phyloP scores from a whole-genome alignment of 23 tunicate species.

The Corella eumyota region DNA sequence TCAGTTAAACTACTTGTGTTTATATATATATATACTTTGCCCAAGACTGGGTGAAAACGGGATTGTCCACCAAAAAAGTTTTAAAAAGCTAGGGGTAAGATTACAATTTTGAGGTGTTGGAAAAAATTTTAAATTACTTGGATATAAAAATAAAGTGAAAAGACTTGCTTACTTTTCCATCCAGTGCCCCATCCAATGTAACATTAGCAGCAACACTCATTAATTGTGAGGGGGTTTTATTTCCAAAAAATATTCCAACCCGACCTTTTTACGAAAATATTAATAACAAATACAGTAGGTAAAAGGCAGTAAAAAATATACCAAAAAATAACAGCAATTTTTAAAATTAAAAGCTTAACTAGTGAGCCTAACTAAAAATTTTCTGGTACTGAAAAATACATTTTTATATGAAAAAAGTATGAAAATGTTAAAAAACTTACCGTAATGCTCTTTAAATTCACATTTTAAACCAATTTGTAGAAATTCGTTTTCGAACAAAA shows the following conservation, averaged over 20 bases:
- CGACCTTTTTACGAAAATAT: slow-evolving; percentile 85
- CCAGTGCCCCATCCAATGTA: slow-evolving; percentile 13
- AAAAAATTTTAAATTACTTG: not conserved
- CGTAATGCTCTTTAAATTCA: slow-evolving; percentile 81
- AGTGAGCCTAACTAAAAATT: not conserved
- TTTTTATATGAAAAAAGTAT: too few relatives aligned
- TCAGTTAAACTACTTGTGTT: too few relatives aligned
- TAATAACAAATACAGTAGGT: not conserved
- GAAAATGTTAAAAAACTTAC: too few relatives aligned
- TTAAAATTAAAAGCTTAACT: not conserved
- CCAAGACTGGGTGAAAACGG: too few relatives aligned
- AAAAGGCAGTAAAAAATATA: not conserved
- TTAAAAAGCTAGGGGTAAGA: not conserved
- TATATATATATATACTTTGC: not conserved
- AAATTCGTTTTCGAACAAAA: slow-evolving; percentile 60
- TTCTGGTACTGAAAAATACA: too few relatives aligned
- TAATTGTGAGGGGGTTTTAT: slow-evolving; percentile 66
- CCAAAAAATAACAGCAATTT: not conserved
- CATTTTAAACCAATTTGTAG: slow-evolving; percentile 82
- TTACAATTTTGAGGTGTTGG: not conserved
- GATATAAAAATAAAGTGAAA: not conserved
- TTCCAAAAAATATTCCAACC: slow-evolving; percentile 81
- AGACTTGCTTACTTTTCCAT: slow-evolving; percentile 37
- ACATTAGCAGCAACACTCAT: slow-evolving; percentile 51
- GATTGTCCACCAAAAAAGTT: not conserved